These are phyloP conservation scores for Trileptium ribeirensis DNA, from an alignment of 2,888 invertebrate species.

Conservation along the genomic window DNA sequence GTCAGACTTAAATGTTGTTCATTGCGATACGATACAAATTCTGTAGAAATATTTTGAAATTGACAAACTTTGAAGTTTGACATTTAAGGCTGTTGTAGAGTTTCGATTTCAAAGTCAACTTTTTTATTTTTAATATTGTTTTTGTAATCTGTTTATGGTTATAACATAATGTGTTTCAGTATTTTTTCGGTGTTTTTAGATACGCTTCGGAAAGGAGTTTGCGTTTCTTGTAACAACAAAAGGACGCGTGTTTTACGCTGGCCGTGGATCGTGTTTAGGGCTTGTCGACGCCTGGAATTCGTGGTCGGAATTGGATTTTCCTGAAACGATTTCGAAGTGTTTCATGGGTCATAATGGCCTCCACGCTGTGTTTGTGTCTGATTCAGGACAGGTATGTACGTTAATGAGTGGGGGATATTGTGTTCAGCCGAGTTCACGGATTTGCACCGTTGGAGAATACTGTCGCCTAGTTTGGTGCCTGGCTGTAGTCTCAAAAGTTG, in stretches of 20 bases:
- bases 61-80: too few species aligned
- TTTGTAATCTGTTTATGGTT: too few species aligned
- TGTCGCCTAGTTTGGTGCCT: background rate
- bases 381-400: background rate
- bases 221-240: conserved; percentile 83
- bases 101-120: too few species aligned
- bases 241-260: conserved; percentile 77
- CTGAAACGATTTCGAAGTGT: background rate
- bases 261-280: conserved; percentile 81
- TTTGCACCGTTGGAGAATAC: too few species aligned
- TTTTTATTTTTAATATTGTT: too few species aligned
- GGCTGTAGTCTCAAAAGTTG: background rate
- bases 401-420: background rate
- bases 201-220: conserved; percentile 87
- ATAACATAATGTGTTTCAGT: too few species aligned
- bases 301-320: conserved; percentile 10
- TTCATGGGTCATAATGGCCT: conserved; percentile 6
- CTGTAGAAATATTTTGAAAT: too few species aligned
- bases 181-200: too few species aligned
- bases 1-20: too few species aligned
- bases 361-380: background rate
- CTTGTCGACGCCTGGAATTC: conserved; percentile 70
- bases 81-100: too few species aligned
- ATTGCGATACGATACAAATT: too few species aligned
- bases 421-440: too few species aligned